Evolutionary conservation across 2,113 vertebrate genomes (phyloP).

Genomic region (Labeo catla): DNA sequence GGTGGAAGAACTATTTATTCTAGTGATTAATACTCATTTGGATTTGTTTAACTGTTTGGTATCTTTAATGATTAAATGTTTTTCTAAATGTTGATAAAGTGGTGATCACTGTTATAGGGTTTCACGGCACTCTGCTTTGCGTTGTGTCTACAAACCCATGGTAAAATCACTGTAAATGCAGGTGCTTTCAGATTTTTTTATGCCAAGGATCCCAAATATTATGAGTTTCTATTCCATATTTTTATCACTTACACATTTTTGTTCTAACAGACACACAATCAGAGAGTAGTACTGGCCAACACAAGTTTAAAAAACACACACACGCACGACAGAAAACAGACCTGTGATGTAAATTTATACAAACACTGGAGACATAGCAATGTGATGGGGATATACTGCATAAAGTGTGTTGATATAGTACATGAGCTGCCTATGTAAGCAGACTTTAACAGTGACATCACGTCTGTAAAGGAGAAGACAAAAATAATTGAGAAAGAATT

Average conservation of each 20-base stretch:
- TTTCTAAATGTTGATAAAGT: no score
- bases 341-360: slow-evolving; percentile 3
- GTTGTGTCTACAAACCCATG: neutral
- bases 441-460: slow-evolving; percentile 2
- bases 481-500: neutral
- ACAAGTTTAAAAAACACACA: neutral
- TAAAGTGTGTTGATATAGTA: slow-evolving; percentile 14
- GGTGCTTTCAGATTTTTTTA: neutral
- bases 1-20: no score
- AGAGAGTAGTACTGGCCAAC: neutral
- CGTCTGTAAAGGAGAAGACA: neutral
- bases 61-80: no score
- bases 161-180: neutral
- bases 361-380: slow-evolving; percentile 20
- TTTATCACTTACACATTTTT: neutral
- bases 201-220: neutral
- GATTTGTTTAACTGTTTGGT: no score
- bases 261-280: neutral
- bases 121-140: no score
- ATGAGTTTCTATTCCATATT: neutral
- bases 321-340: neutral
- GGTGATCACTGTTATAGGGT: no score
- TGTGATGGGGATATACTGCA: slow-evolving; percentile 10
- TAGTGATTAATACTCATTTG: no score
- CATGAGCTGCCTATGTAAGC: slow-evolving; percentile 7